Conservation (phyloP, 2,888 invertebrate species). For the Galerucella calmariensis region DNA sequence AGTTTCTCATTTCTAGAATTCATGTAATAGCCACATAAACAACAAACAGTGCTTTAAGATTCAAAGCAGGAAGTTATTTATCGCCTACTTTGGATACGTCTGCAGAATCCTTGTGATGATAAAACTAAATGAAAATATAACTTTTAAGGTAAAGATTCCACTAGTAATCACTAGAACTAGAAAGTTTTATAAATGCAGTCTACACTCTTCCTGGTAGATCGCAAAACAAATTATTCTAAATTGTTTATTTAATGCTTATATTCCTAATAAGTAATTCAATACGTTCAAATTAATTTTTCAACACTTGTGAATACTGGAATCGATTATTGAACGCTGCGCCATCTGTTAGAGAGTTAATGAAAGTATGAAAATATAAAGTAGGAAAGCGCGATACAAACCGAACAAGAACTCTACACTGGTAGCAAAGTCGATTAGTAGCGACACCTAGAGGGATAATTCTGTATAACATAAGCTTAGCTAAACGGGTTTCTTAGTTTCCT, state of each 20-base stretch:
- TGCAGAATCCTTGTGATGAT: neutral
- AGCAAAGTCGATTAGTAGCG: neutral
- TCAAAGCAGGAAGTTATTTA: neutral
- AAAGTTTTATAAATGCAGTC: no score
- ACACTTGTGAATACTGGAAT: neutral
- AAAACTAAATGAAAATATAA: no score
- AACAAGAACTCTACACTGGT: neutral
- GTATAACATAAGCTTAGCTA: neutral
- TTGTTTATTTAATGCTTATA: neutral
- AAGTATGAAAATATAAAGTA: neutral
- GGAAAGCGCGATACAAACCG: neutral
- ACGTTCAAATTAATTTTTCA: neutral
- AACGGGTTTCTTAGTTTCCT: no score
- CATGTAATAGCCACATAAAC: conserved; percentile 10
- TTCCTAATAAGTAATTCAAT: neutral
- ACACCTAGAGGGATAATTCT: neutral
- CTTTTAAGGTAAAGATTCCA: no score
- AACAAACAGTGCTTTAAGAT: conserved; percentile 4
- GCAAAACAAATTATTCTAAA: no score
- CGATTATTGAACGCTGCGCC: neutral
- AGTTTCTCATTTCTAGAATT: conserved; percentile 2
- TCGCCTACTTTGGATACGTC: neutral
- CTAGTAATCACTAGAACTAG: no score
- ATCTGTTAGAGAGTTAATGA: neutral
- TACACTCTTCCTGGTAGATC: no score